These are phyloP conservation scores for Conger conger DNA, from an alignment of 2,113 vertebrate genomes.

Conservation along the genomic window DNA sequence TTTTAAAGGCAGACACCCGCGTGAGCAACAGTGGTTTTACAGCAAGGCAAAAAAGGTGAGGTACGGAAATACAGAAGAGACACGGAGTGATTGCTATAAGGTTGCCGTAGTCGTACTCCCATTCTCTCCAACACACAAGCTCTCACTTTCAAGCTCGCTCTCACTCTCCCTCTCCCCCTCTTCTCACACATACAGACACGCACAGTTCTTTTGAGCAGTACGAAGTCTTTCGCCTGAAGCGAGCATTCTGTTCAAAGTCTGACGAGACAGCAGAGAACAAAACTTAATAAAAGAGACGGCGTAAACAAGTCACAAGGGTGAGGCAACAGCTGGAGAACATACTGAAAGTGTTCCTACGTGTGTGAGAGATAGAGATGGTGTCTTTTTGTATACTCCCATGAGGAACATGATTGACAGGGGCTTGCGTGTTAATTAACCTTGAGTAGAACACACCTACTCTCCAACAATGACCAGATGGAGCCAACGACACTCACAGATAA, in stretches of 20 bases:
- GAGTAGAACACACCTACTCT: not conserved
- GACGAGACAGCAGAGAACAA: not conserved
- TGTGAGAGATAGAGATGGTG: not conserved
- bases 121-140: not conserved
- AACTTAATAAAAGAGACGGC: not conserved
- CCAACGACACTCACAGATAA: not conserved
- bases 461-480: not conserved
- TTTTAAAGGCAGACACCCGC: not conserved
- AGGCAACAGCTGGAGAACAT: not conserved
- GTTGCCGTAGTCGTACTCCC: not conserved
- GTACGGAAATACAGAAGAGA: no score
- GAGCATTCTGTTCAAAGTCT: not conserved
- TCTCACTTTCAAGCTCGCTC: not conserved
- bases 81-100: not conserved
- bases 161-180: not conserved
- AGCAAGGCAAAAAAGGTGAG: not conserved
- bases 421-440: not conserved
- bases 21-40: not conserved
- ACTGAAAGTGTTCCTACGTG: not conserved
- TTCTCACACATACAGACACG: not conserved
- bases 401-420: not conserved
- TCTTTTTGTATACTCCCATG: not conserved
- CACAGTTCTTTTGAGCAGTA: not conserved
- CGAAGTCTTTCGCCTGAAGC: not conserved
- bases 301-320: not conserved